A percentile compares a stretch with the other conserved stretches of the same genome.
phyloP scores from a whole-genome alignment of 2,113 vertebrate genomes.

The Corythaeola cristata region DNA sequence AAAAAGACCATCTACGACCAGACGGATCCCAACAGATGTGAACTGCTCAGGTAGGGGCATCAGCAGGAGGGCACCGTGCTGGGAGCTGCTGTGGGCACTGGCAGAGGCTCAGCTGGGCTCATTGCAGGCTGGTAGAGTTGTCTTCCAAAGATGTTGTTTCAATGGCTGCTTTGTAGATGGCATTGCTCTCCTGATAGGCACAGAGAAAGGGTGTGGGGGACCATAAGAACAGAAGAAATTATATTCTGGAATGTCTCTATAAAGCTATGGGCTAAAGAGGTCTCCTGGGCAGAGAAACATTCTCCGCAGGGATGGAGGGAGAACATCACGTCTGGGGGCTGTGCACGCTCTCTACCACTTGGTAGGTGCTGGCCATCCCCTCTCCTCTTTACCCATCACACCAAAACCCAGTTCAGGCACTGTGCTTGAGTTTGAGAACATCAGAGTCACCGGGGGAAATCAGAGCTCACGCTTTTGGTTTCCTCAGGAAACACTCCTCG shows the following conservation, averaged over 20 bases:
- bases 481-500: neutral
- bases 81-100: accelerated
- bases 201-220: neutral
- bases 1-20: conserved; percentile 88
- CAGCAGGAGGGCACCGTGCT: accelerated
- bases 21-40: conserved; percentile 84
- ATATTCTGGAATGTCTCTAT: neutral
- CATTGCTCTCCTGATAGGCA: neutral
- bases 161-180: accelerated
- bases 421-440: neutral
- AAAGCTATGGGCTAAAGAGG: neutral
- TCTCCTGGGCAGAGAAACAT: neutral
- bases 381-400: neutral
- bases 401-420: neutral
- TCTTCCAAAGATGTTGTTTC: neutral
- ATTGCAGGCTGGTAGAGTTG: neutral
- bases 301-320: neutral
- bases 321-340: neutral
- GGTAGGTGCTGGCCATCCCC: neutral
- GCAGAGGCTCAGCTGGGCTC: neutral
- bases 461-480: neutral
- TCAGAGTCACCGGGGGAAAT: neutral
- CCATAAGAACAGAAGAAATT: neutral
- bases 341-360: accelerated
- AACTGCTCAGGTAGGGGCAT: conserved; percentile 83